These are phyloP conservation scores for Siniperca obscura DNA, from an alignment of 2,797 vertebrate species.

Conservation along the genomic window DNA sequence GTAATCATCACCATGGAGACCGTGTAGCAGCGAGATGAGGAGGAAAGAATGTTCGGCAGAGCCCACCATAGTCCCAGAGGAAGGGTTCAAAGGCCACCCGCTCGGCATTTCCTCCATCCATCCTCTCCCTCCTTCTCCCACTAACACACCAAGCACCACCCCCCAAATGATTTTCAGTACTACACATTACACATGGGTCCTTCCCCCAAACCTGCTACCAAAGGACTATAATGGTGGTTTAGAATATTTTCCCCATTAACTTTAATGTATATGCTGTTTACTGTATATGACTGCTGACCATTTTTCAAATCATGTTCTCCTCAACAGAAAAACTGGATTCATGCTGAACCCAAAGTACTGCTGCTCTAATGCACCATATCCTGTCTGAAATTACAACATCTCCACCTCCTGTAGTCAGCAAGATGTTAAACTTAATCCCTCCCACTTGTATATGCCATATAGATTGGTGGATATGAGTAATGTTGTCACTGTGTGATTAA, in stretches of 20 bases:
- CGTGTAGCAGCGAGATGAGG: conserved; percentile 15
- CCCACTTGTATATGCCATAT: not conserved
- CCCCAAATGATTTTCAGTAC: not conserved
- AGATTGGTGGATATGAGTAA: not conserved
- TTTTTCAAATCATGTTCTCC: not conserved
- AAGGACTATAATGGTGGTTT: not conserved
- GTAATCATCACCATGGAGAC: conserved; percentile 69
- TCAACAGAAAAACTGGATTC: not conserved
- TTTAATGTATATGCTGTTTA: not conserved
- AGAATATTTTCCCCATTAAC: not conserved
- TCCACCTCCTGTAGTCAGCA: not conserved
- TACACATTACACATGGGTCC: not conserved
- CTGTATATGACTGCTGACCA: not conserved
- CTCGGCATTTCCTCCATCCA: conserved; percentile 79
- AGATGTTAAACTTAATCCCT: not conserved
- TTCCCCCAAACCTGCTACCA: not conserved
- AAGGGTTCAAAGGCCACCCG: conserved; percentile 79
- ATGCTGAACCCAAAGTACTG: not conserved
- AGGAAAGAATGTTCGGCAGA: conserved; percentile 42
- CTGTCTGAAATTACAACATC: not conserved
- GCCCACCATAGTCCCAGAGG: conserved; percentile 75
- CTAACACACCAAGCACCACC: conserved; percentile 1
- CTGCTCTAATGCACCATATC: not conserved
- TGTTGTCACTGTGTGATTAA: not conserved
- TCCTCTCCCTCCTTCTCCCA: conserved; percentile 18